Base-by-base conservation (phyloP, 2,888 invertebrate species). In the Zhuqinia jingwanae region DNA sequence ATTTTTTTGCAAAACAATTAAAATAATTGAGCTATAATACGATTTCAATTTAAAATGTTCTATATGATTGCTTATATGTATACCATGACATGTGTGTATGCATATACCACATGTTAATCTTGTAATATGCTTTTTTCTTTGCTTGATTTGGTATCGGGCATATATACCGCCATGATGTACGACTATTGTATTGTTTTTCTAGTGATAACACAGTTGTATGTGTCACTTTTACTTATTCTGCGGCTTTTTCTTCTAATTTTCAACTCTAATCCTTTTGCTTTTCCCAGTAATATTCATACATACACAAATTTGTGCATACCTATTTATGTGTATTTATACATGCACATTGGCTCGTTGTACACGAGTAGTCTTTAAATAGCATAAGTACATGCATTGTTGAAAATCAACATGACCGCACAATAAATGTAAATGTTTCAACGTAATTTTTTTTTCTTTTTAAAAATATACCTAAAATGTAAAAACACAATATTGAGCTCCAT, bases 31-130 rank as follows among this genome's bases (percentile, higher is more conserved):
- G 60, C 77, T 60, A 22, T n/a, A n/a, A n/a, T 77, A 58, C 60
- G 42, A 45, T 77, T 58, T 77, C 60, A 42, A 25, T 77, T 70
- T 70, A 45, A 47, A 70, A 47, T 70, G 70, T 70, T 70, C 70
- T 70, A 70, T 70, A 25, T 47, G n/a, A n/a, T n/a, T n/a, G n/a
- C n/a, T 70, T 70, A 47, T 20, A 20, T 47, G n/a, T n/a, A n/a
- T n/a, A n/a, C n/a, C n/a, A n/a, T n/a, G n/a, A n/a, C n/a, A n/a
- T n/a, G n/a, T n/a, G n/a, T n/a, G n/a, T n/a, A n/a, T n/a, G n/a
- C n/a, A n/a, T n/a, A n/a, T n/a, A n/a, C n/a, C n/a, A n/a, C n/a
- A n/a, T n/a, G n/a, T n/a, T n/a, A n/a, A n/a, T n/a, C n/a, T n/a
- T n/a, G n/a, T n/a, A n/a, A n/a, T n/a, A n/a, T n/a, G n/a, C n/a